Evolutionary conservation across 2,888 invertebrate genomes (phyloP), one percentile per base, ranked within the genome.

Genomic region (Argyresthia albistria): DNA sequence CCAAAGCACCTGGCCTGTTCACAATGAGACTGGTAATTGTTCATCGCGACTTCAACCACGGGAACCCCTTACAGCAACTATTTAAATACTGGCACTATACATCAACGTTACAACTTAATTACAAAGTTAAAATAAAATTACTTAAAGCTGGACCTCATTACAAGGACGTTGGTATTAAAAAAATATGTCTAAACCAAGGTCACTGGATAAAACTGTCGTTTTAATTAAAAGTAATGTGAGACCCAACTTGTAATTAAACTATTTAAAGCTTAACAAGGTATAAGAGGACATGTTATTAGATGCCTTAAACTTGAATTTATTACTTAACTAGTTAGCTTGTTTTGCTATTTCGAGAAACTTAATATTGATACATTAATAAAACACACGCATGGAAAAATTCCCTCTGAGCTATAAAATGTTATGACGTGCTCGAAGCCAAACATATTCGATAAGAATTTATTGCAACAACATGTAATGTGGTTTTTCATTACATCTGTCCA

Each of bases 381-480:
- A 35, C 37, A 48, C 37, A 37, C 37, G 48, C 15, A 37, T 48
- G n/a, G 48, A 48, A 48, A 37, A 48, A 12, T 10, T 37, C 36
- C 15, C 48, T 37, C 36, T 48, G 48, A 8, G 36, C 15, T 37
- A 48, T 48, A 48, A 48, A 48, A 12, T 37, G 14, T 25, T 48
- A 37, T 37, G 48, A 48, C 36, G 37, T 36, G 48, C 36, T 15
- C 10, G 37, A 48, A 48, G 48, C 12, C 25, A 10, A 37, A 48
- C 48, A 15, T 48, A 48, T 48, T 48, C 48, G 37, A 48, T 48
- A 36, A 48, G 48, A 12, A 14, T 48, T 48, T 48, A 48, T 25
- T 36, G 25, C 15, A 9, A 12, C 16, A 48, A 48, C 35, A 35
- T 35, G 16, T 45, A 46, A 35, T 35, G 45, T 45, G 12, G 45